These are phyloP conservation scores for Silurus glanis DNA, from an alignment of 2,113 vertebrate species.

Conservation along the genomic window DNA sequence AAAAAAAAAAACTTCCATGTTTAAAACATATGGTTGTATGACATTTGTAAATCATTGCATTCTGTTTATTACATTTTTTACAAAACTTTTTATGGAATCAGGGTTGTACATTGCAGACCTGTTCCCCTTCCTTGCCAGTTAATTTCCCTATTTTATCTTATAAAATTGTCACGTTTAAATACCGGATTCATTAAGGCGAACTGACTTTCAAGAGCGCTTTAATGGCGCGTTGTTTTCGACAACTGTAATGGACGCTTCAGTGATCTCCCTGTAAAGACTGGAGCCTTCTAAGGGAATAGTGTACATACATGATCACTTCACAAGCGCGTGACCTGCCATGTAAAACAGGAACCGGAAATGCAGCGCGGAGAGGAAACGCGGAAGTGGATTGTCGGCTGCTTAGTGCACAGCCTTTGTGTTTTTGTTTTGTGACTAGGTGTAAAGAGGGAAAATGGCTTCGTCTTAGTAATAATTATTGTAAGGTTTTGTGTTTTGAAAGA, in stretches of 20 bases:
- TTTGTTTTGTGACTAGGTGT: not conserved
- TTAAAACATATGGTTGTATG: too few relatives aligned
- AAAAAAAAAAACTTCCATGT: too few relatives aligned
- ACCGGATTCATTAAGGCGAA: too few relatives aligned
- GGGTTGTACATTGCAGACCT: not conserved
- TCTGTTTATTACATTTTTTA: too few relatives aligned
- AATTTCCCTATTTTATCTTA: not conserved
- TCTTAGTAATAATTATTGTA: not conserved
- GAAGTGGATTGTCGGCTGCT: not conserved
- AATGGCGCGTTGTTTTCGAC: not conserved
- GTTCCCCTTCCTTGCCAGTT: not conserved
- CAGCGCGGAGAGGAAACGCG: not conserved
- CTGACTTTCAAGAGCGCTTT: not conserved
- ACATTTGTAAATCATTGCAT: too few relatives aligned
- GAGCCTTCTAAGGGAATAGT: too few relatives aligned
- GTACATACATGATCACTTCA: too few relatives aligned
- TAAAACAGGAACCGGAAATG: slow-evolving; percentile 12
- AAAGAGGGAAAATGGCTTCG: not conserved
- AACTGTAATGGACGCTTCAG: not conserved
- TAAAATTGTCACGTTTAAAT: not conserved
- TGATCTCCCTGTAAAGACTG: not conserved
- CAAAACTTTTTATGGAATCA: too few relatives aligned
- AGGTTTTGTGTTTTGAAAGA: not conserved
- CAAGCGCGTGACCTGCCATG: too few relatives aligned
- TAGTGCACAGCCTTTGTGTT: not conserved